Evolutionary conservation across 2,888 invertebrate species (phyloP), one percentile per base, ranked within the genome.

Genomic region (Caenorhabditis afra): DNA sequence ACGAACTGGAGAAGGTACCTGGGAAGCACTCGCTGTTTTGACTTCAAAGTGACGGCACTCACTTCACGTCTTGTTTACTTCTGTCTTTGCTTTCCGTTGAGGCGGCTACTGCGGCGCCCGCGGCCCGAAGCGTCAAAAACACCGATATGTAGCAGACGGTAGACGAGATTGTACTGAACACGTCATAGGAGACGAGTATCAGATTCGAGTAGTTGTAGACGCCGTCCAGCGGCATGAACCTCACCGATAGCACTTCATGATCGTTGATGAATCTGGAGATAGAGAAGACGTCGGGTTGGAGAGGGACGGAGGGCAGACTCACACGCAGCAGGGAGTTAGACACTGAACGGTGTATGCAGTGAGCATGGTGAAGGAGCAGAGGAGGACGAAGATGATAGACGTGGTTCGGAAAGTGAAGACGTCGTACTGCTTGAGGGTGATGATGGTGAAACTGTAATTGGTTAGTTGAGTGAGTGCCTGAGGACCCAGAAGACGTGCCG

Each of bases 1-100:
- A 67, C 58, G 29, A 67, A 67, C 23, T 67, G 67, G 41, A 50
- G 29, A 14, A 67, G 50, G 39, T 67, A 67, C 23, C 67, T 67
- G 50, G 23, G 52, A 64, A 29, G 29, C 29, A 3, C 29, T 29
- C 29, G 29, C 7, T 29, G 29, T 29, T 29, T 5, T n/a, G n/a
- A n/a, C n/a, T 29, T 29, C 29, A 7, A 7, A 29, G 29, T 29
- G 29, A 7, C 29, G 29, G 29, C 3, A 29, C 29, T 29, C 11
- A 52, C 52, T 35, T 35, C 22, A 52, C 52, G 52, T 52, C 52
- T 29, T 52, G 52, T n/a, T 52, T 52, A 4, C 52, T 35, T 1
- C 29, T 10, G 14, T 52, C 35, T 52, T n/a, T 52, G 35, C 52
- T 52, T 3, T 29, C 29, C n/a, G n/a, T n/a, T 3, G 20, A 11